Conservation (phyloP, 2,113 vertebrate genomes). For the Pedionomus torquatus region DNA sequence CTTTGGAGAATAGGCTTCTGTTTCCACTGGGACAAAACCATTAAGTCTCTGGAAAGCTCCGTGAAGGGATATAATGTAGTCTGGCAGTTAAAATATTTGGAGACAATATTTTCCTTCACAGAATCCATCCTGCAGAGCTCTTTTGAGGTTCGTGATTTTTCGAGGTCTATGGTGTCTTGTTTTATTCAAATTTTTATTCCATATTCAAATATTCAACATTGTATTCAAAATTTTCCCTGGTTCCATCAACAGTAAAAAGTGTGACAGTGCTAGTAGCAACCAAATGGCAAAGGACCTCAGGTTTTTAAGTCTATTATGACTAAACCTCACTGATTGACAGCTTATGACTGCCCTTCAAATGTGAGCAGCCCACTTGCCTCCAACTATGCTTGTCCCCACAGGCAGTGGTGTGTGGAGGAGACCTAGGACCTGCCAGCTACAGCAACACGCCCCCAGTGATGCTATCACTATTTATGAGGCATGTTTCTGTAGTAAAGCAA, state of each 20-base stretch:
- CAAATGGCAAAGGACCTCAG: not conserved
- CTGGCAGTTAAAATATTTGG: conserved; percentile 5
- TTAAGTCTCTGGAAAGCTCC: conserved; percentile 3
- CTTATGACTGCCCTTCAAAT: not conserved
- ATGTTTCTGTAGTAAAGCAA: not conserved
- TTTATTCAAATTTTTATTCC: not conserved
- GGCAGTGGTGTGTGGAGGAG: not conserved
- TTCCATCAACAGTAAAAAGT: not conserved
- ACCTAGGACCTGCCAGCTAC: not conserved
- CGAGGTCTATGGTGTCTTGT: not conserved
- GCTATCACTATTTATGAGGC: not conserved
- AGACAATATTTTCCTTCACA: conserved; percentile 4
- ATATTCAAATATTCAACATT: not conserved
- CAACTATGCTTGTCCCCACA: not conserved
- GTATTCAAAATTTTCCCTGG: not conserved
- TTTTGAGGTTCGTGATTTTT: not conserved
- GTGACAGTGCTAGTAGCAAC: not conserved
- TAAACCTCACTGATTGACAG: not conserved
- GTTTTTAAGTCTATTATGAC: not conserved
- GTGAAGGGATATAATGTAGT: not conserved
- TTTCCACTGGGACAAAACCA: not conserved
- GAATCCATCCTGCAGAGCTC: not conserved
- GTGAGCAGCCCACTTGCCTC: not conserved
- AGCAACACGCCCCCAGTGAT: not conserved
- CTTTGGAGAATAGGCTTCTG: not conserved